A percentile compares a stretch with the other conserved stretches of the same genome.
Evolutionary conservation across 2,113 vertebrate genomes (phyloP).

Genomic region (Malurus melanocephalus): DNA sequence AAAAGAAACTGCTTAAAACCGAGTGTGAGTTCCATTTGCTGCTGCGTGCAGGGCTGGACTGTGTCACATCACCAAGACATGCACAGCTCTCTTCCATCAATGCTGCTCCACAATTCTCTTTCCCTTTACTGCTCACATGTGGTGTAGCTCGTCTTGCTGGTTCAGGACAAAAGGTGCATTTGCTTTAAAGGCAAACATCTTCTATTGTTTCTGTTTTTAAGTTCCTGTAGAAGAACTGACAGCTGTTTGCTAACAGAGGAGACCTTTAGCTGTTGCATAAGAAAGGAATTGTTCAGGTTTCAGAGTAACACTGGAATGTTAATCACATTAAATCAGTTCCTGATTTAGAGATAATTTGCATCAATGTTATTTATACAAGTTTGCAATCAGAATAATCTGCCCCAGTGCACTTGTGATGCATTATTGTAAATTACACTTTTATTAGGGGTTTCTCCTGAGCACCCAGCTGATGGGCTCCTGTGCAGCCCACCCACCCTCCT

Average conservation of each 20-base stretch:
- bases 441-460: background rate
- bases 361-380: background rate
- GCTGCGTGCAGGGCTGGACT: background rate
- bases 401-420: background rate
- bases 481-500: background rate
- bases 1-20: background rate
- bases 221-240: background rate
- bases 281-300: background rate
- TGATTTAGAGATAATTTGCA: background rate
- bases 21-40: background rate
- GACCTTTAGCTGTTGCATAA: background rate
- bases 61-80: background rate
- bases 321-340: background rate
- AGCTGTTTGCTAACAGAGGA: background rate
- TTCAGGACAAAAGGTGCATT: background rate
- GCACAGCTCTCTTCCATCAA: background rate
- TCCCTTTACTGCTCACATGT: background rate
- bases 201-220: background rate
- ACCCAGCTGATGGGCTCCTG: background rate
- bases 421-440: background rate
- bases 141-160: background rate
- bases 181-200: background rate
- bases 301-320: background rate
- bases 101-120: background rate
- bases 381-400: background rate